Evolutionary conservation across 1,140 invertebrate genomes (phyloP).

Genomic region (Heliothis subflexa): DNA sequence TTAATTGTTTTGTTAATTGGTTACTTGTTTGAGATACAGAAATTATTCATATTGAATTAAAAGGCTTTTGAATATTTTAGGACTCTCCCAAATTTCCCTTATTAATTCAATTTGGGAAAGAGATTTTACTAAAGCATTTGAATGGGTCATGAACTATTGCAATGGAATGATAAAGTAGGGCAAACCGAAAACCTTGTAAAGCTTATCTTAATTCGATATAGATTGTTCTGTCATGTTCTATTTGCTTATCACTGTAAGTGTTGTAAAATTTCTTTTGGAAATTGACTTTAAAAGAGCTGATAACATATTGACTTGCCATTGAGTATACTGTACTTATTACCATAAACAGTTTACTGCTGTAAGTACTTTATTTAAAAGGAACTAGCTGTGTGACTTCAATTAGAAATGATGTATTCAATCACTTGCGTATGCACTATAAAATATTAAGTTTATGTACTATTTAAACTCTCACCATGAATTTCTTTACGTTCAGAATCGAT

Average conservation of each 20-base stretch:
- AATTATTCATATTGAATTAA: not conserved
- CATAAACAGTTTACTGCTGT: not conserved
- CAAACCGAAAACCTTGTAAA: not conserved
- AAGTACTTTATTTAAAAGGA: not conserved
- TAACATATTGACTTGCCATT: not conserved
- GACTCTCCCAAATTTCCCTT: not conserved
- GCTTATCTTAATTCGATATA: not conserved
- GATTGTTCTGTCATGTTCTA: not conserved
- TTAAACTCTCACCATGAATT: constrained; percentile 19
- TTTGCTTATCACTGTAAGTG: not conserved
- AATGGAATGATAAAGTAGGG: not conserved
- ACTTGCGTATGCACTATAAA: not conserved
- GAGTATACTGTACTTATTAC: not conserved
- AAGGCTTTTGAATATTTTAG: not conserved
- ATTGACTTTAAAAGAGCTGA: not conserved
- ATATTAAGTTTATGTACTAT: constrained; percentile 1
- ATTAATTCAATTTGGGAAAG: not conserved
- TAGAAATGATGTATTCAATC: not conserved
- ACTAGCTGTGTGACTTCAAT: not conserved
- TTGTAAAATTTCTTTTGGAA: not conserved
- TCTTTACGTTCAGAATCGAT: constrained; percentile 2
- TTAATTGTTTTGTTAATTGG: not conserved
- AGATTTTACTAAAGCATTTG: not conserved
- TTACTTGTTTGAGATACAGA: not conserved
- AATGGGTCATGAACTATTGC: not conserved